Base-by-base conservation (phyloP, 2,888 invertebrate species). In the Alviniconcha strummeri region DNA sequence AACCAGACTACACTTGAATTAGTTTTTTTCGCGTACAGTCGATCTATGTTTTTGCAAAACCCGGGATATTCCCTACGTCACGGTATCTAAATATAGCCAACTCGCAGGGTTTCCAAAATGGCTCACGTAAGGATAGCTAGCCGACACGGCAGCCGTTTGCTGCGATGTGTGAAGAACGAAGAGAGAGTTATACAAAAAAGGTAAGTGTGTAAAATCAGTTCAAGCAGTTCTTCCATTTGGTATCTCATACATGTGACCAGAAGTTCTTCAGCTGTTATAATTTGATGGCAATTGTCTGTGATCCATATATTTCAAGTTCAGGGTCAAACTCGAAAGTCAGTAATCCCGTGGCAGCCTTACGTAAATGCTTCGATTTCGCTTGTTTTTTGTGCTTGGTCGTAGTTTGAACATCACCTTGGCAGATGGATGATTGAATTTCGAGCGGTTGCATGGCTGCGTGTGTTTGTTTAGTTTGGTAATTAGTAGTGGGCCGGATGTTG, bases 41-140 rank as follows among this genome's bases (percentile, higher is more conserved):
- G 36, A 36, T 36, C 36, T 36, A 0, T 36, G 36, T 36, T 36
- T 36, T 36, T 36, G 36, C 36, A 7, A 72, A n/a, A 54, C 9
- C 54, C 13, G 13, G 13, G 13, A 54, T 17, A 17, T 19, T n/a
- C 71, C n/a, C 9, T 52, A 54, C 78, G 52, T 78, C 64, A 52
- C 13, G 13, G 78, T 19, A 4, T 52, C 56, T 64, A 78, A 52
- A 64, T 78, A 52, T 52, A 78, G 64, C n/a, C 57, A 78, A 36
- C 36, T 4, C 64, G 64, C 78, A 78, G 78, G 78, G 78, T 64
- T 80, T 80, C 80, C 69, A 80, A 82, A 15, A 82, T 82, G 82
- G 82, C 82, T 19, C 77, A 82, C 77, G 13, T 82, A 56, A 76
- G 82, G 64, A 19, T 82, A 13, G 69, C 55, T 11, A 64, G 67